Evolutionary conservation across 2,888 invertebrate species (phyloP).

Genomic region (Oasisia sp.): DNA sequence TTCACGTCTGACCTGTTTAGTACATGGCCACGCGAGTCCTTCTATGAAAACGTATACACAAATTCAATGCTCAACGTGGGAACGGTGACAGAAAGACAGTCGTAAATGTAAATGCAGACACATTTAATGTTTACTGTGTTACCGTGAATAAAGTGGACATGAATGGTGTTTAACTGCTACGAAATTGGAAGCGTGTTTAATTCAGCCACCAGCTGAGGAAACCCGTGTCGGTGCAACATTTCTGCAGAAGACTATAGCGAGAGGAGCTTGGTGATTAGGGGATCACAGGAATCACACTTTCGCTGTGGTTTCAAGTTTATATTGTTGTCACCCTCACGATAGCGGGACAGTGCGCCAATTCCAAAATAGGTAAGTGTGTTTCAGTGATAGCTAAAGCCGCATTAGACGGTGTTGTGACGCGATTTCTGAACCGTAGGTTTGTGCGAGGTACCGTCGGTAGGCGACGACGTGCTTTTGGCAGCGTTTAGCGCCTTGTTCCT

Average conservation of each 20-base stretch:
- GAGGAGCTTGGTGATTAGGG: background rate
- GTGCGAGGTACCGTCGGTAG: background rate
- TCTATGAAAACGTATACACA: background rate
- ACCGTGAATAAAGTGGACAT: background rate
- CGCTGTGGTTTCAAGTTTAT: background rate
- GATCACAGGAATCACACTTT: background rate
- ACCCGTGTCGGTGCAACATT: background rate
- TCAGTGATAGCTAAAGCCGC: background rate
- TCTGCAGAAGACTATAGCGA: background rate
- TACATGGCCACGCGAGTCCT: background rate
- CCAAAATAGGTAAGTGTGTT: background rate
- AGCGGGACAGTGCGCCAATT: background rate
- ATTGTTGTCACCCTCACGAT: slow-evolving; percentile 12
- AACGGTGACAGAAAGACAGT: background rate
- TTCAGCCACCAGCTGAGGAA: background rate
- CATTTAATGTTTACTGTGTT: background rate
- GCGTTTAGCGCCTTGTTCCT: background rate
- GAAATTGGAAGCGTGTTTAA: background rate
- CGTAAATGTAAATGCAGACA: background rate
- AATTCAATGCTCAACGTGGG: background rate
- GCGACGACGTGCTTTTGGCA: background rate
- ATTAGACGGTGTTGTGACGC: background rate
- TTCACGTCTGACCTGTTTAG: background rate
- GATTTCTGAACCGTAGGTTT: background rate
- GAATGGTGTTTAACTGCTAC: background rate